phyloP scores from a whole-genome alignment of 2,113 vertebrate species.

The Centropristis striata region DNA sequence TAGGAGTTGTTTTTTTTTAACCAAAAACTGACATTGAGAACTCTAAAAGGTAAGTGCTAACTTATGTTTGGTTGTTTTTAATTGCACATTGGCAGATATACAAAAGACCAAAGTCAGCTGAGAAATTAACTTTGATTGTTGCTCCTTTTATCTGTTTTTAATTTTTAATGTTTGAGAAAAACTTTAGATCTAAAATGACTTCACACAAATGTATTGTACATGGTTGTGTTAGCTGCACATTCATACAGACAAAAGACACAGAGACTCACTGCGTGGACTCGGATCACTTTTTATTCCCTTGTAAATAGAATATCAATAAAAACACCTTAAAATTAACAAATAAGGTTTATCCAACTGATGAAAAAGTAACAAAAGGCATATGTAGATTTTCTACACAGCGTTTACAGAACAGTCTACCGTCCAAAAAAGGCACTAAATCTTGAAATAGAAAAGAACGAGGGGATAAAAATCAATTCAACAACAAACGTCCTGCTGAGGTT shows the following conservation, averaged over 20 bases:
- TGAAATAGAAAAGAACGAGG: constrained; percentile 93
- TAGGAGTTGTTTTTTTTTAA: background rate
- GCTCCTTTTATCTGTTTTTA: background rate
- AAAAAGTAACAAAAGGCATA: constrained; percentile 97
- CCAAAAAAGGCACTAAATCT: constrained; percentile 99
- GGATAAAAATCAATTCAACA: constrained; percentile 87
- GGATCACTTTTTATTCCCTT: constrained; percentile 95
- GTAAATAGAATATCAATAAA: constrained; percentile 99
- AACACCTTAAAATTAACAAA: constrained; percentile 93
- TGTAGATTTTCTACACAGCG: constrained; percentile 93
- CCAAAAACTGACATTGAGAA: background rate
- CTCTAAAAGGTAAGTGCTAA: background rate
- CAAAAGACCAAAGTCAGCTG: background rate
- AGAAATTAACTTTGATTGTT: background rate
- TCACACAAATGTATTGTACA: background rate
- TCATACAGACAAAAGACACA: constrained; percentile 7
- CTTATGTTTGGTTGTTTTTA: background rate
- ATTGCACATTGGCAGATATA: background rate
- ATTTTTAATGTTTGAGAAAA: background rate
- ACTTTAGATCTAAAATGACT: background rate
- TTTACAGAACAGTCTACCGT: constrained; percentile 99
- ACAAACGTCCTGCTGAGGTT: constrained; percentile 75
- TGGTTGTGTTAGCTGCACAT: background rate
- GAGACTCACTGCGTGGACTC: constrained; percentile 38
- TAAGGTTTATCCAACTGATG: constrained; percentile 90